Conservation (phyloP, 35 echinoderm and acorn worm genomes). For the Apostichopus parvimensis region DNA sequence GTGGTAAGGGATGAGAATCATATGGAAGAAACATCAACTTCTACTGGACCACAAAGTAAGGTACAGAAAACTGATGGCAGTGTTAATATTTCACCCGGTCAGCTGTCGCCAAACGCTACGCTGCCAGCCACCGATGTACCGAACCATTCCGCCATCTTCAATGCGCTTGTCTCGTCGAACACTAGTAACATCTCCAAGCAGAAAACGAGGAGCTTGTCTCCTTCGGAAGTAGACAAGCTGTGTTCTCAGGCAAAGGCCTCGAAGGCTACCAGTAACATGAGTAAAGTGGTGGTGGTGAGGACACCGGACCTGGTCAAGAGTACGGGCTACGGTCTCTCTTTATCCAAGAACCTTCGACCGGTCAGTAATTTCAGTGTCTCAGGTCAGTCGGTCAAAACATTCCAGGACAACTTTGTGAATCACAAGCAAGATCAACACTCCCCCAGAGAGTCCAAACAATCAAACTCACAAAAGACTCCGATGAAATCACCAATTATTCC, state of each 20-base stretch:
- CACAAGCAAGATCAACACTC: neutral
- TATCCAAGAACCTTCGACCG: slow-evolving; percentile 10
- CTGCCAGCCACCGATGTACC: neutral
- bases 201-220: slow-evolving; percentile 15
- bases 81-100: neutral
- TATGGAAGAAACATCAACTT: neutral
- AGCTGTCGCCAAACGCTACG: neutral
- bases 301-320: slow-evolving; percentile 39
- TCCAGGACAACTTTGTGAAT: slow-evolving; percentile 38
- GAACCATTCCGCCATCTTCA: neutral
- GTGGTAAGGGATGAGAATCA: neutral
- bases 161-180: neutral
- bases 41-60: neutral
- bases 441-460: neutral
- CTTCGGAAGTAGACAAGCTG: neutral
- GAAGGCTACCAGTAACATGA: neutral
- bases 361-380: slow-evolving; percentile 15
- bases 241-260: slow-evolving; percentile 29
- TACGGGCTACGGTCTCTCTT: slow-evolving; percentile 34
- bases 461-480: neutral
- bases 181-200: neutral
- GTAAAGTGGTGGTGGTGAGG: slow-evolving; percentile 45
- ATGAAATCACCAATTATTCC: neutral
- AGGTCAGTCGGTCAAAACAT: slow-evolving; percentile 22
- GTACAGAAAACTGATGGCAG: neutral